These are phyloP conservation scores for Picus viridis DNA, from an alignment of 2,797 vertebrate genomes.

Conservation along the genomic window DNA sequence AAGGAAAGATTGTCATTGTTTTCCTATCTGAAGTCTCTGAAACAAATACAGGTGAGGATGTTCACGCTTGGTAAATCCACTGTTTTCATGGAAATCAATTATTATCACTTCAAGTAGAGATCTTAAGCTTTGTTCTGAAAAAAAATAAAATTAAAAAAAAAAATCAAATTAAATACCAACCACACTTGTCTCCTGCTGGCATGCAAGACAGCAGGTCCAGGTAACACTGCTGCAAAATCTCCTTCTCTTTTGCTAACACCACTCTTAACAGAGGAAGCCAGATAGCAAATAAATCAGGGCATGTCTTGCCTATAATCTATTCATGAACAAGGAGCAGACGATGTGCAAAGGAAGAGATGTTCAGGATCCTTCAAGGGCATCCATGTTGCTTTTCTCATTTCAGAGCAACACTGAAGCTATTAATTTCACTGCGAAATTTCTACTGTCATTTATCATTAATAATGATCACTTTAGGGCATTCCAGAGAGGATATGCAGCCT, in stretches of 20 bases:
- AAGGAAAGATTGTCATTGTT: background rate
- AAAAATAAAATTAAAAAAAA: background rate
- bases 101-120: background rate
- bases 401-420: background rate
- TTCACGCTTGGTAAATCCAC: accelerated
- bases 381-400: background rate
- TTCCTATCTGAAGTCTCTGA: background rate
- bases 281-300: background rate
- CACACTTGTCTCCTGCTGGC: background rate
- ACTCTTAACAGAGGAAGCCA: background rate
- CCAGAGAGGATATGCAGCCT: background rate
- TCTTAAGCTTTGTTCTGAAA: background rate
- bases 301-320: background rate
- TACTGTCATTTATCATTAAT: background rate
- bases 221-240: background rate
- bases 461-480: conserved; percentile 2
- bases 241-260: background rate
- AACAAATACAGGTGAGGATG: background rate
- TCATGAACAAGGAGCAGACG: background rate
- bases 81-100: background rate
- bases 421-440: conserved; percentile 18
- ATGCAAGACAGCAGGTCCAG: background rate
- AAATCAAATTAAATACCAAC: background rate
- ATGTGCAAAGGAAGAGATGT: background rate
- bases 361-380: background rate